A percentile compares a stretch with the other conserved stretches of the same genome.
phyloP scores from a whole-genome alignment of 1,140 invertebrate species.

The Bombus impatiens region DNA sequence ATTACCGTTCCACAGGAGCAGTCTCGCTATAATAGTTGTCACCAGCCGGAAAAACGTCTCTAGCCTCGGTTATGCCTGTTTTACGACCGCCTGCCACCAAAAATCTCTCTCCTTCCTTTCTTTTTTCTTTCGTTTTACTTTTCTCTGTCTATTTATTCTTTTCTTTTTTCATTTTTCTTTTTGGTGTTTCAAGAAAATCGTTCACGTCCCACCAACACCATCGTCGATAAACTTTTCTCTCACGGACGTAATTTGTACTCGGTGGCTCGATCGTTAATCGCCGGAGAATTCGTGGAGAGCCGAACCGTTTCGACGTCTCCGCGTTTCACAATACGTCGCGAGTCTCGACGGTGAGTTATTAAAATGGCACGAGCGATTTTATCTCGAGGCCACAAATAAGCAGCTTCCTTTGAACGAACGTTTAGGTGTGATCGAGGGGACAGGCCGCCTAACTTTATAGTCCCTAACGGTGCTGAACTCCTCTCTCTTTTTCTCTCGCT shows the following conservation, averaged over 20 bases:
- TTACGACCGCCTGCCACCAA: background rate
- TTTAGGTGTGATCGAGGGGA: conserved; percentile 55
- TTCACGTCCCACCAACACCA: background rate
- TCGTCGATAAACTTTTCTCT: background rate
- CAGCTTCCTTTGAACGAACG: conserved; percentile 50
- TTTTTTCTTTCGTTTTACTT: background rate
- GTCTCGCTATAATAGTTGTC: conserved; percentile 52
- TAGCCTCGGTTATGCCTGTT: background rate
- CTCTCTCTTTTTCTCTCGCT: conserved; percentile 5
- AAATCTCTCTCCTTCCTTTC: background rate
- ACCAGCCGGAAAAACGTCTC: conserved; percentile 45
- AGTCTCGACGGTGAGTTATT: conserved; percentile 33
- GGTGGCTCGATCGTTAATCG: conserved; percentile 27
- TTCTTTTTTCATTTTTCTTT: background rate
- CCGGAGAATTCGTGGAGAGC: conserved; percentile 9
- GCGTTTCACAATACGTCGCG: conserved; percentile 32
- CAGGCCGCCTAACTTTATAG: conserved; percentile 50
- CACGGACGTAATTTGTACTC: conserved; percentile 22
- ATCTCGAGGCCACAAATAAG: conserved; percentile 52
- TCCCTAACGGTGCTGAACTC: conserved; percentile 38
- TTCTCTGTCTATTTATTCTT: background rate
- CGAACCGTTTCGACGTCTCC: background rate
- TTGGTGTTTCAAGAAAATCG: background rate
- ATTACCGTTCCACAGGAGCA: conserved; percentile 45
- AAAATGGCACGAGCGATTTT: conserved; percentile 52